Base-by-base conservation (phyloP, 2,888 invertebrate species). In the Cetonia aurata region DNA sequence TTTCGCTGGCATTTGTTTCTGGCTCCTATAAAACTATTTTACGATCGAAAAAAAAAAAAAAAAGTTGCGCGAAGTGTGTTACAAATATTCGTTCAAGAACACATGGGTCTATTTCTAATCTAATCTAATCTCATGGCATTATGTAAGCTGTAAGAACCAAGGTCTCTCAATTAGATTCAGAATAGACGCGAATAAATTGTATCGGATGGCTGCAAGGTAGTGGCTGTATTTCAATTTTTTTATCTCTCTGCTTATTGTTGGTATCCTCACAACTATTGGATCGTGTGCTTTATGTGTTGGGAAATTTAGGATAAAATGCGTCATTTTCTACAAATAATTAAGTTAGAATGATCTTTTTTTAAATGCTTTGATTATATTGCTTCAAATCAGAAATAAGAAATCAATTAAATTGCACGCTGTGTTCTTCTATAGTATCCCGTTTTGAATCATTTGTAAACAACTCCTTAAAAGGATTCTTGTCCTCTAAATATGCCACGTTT, bases 41-140 rank as follows among this genome's bases (percentile, higher is more conserved):
- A 56, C 37, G 33, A 57, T 9, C 41, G 17, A 42, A 19, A 55
- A 33, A 57, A 57, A 57, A 15, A 10, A 42, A 19, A 55, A 33
- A 57, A 57, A 57, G 41, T 15, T 13, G 31, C 33, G 50, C 44
- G 37, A 37, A 50, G 62, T 33, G 33, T 48, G 48, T 25, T 37
- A 62, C 48, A 62, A 60, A 46, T 60, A n/a, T 48, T 19, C 48
- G 48, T 62, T 62, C 62, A 62, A 62, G 62, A 62, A 62, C 62
- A 33, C 62, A 50, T 62, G 62, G 33, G 19, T 62, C 62, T 62
- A 62, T 62, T 62, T 62, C 62, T 62, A 62, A 62, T 62, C 62
- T 62, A 62, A 62, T 62, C 62, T 62, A 62, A 62, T 62, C 62
- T 48, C 62, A 19, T 6, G 37, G 13, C 44, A 44, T 62, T 62